Evolutionary conservation across 2,113 vertebrate species (phyloP).

Genomic region (Spea bombifrons): DNA sequence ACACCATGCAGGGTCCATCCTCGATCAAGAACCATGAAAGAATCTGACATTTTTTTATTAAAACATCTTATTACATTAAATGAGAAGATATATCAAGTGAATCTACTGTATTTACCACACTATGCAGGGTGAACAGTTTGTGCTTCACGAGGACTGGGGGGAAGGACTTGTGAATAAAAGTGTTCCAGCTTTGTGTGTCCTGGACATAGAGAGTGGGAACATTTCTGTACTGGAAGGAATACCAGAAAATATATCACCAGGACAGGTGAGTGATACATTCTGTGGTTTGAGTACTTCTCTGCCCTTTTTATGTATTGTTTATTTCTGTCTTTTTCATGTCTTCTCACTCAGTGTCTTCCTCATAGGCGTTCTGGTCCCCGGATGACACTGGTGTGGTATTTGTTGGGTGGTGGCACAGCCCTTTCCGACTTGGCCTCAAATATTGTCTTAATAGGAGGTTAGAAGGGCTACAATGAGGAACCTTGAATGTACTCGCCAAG

Average conservation of each 20-base stretch:
- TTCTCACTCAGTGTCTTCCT: not conserved
- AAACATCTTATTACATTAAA: too few relatives aligned
- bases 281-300: too few relatives aligned
- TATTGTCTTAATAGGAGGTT: constrained; percentile 87
- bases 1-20: too few relatives aligned
- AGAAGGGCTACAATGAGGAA: constrained; percentile 1
- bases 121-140: constrained; percentile 78
- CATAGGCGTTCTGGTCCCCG: constrained; percentile 90
- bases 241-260: constrained; percentile 83
- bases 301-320: too few relatives aligned
- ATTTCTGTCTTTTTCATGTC: too few relatives aligned
- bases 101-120: constrained; percentile 47
- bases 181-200: constrained; percentile 76
- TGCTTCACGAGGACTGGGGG: constrained; percentile 88
- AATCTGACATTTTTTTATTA: too few relatives aligned
- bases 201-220: constrained; percentile 82
- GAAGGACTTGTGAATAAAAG: constrained; percentile 77
- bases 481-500: not conserved
- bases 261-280: constrained; percentile 73
- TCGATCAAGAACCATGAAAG: too few relatives aligned
- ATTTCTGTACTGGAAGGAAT: constrained; percentile 82
- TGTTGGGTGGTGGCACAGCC: constrained; percentile 87
- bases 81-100: too few relatives aligned
- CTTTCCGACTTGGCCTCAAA: constrained; percentile 82
- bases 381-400: constrained; percentile 85